A percentile compares a stretch with the other conserved stretches of the same genome.
phyloP scores from a whole-genome alignment of 1,140 invertebrate species.

The Chrysoperla carnea region DNA sequence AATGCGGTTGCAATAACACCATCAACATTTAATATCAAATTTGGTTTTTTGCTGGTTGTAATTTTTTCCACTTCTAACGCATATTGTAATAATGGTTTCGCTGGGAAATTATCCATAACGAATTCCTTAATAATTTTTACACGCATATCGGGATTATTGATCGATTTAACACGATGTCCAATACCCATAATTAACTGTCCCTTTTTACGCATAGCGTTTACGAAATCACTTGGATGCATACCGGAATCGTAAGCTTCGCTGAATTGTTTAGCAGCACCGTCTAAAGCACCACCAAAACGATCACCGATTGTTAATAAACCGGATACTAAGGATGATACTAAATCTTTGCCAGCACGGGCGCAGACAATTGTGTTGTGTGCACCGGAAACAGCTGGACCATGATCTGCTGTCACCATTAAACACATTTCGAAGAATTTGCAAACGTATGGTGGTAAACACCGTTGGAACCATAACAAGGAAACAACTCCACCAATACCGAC shows the following conservation, averaged over 20 bases:
- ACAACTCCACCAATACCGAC: conserved; percentile 96
- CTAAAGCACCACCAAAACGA: conserved; percentile 94
- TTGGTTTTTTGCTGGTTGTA: conserved; percentile 98
- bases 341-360: conserved; percentile 95
- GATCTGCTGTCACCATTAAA: conserved; percentile 97
- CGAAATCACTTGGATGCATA: conserved; percentile 94
- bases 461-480: conserved; percentile 95
- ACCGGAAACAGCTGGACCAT: conserved; percentile 96
- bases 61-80: conserved; percentile 97
- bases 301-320: conserved; percentile 97
- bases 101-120: conserved; percentile 83
- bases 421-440: conserved; percentile 99
- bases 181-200: conserved; percentile 99
- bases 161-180: conserved; percentile 91
- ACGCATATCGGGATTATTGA: conserved; percentile 98
- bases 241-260: conserved; percentile 85
- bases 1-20: conserved; percentile 95
- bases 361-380: conserved; percentile 99
- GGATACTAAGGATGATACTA: conserved; percentile 90
- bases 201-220: conserved; percentile 92
- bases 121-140: conserved; percentile 95
- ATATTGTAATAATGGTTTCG: conserved; percentile 83
- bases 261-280: conserved; percentile 92
- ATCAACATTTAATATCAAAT: conserved; percentile 97
- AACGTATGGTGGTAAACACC: conserved; percentile 82